Evolutionary conservation across 2,113 vertebrate species (phyloP).

Genomic region (Gnathonemus longibarbis): DNA sequence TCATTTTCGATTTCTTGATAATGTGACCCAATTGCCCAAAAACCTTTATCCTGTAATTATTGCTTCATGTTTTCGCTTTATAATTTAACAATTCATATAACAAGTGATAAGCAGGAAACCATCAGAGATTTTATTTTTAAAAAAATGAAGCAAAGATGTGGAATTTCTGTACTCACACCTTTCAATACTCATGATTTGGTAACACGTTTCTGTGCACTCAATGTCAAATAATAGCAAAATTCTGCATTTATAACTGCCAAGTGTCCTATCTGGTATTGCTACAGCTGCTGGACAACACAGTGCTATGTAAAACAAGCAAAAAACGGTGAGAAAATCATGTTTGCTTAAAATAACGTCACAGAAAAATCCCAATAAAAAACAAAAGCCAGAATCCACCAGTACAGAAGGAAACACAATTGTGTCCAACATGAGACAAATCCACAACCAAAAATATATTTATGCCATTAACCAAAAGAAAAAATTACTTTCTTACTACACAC

Average conservation of each 20-base stretch:
- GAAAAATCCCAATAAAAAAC: background rate
- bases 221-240: background rate
- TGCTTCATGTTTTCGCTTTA: background rate
- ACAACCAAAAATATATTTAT: background rate
- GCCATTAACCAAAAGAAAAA: background rate
- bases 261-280: background rate
- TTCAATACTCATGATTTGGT: background rate
- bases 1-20: background rate
- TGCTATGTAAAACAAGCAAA: background rate
- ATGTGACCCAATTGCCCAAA: background rate
- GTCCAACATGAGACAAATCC: background rate
- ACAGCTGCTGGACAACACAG: background rate
- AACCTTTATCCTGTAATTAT: background rate
- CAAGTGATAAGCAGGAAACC: background rate
- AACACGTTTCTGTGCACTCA: background rate
- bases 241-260: background rate
- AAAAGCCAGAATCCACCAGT: background rate
- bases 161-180: background rate
- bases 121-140: background rate
- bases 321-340: background rate
- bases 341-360: background rate
- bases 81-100: background rate
- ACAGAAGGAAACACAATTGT: background rate
- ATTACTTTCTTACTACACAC: background rate
- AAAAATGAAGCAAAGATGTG: background rate